Conservation (phyloP, 2,113 vertebrate genomes). For the Cettia cetti region DNA sequence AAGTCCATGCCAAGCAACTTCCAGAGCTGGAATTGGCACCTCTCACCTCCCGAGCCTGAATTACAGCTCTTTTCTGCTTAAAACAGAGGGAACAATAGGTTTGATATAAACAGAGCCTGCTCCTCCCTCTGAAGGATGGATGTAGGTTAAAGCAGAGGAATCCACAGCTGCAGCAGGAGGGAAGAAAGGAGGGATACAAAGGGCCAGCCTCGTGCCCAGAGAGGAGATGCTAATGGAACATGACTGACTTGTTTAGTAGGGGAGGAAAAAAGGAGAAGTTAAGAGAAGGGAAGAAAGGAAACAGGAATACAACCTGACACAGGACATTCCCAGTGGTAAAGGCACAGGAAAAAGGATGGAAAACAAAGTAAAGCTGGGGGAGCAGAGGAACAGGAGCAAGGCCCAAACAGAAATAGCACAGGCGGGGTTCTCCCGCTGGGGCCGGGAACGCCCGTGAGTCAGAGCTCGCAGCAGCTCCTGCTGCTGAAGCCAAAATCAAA, state of each 20-base stretch:
- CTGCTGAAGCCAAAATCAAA: neutral
- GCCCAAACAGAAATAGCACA: neutral
- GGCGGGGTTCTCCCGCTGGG: neutral
- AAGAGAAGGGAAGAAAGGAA: neutral
- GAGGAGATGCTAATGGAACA: constrained; percentile 35
- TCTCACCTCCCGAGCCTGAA: neutral
- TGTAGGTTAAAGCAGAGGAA: neutral
- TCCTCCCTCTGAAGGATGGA: neutral
- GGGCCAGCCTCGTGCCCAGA: neutral
- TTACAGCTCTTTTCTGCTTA: accelerated
- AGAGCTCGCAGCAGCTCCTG: neutral
- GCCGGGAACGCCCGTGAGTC: neutral
- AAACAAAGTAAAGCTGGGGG: neutral
- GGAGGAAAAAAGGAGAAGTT: neutral
- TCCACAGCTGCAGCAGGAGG: neutral
- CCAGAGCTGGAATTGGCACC: neutral
- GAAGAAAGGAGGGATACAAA: neutral
- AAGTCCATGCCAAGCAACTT: neutral
- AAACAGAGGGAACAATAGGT: neutral
- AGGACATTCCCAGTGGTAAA: neutral
- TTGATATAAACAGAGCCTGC: neutral
- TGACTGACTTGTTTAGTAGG: neutral
- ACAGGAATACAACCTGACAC: constrained; percentile 4
- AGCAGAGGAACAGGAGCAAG: neutral
- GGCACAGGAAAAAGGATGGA: neutral